Percentiles rank a stretch among this genome's conserved stretches.
Evolutionary conservation across 2,113 vertebrate genomes (phyloP).

Genomic region (Donacobius atricapilla): DNA sequence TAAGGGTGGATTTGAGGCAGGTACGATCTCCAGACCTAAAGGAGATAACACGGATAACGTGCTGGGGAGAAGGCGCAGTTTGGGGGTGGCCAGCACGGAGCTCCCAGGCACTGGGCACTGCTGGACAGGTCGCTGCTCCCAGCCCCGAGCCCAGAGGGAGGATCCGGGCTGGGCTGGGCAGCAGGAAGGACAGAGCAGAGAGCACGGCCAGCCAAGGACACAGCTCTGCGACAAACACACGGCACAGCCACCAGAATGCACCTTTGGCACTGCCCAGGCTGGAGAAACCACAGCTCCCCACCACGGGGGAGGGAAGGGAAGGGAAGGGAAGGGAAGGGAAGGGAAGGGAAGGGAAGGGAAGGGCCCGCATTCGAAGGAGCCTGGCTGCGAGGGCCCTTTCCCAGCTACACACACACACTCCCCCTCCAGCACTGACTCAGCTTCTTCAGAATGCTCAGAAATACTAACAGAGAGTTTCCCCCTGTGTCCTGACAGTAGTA

Average conservation of each 20-base stretch:
- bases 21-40: not conserved
- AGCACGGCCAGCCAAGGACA: not conserved
- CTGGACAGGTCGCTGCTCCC: not conserved
- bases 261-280: not conserved
- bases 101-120: fast-evolving
- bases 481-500: not conserved
- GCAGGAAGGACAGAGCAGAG: not conserved
- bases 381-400: not conserved
- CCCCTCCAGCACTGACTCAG: not conserved
- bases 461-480: not conserved
- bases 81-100: fast-evolving
- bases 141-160: not conserved
- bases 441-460: not conserved
- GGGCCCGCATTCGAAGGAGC: fast-evolving
- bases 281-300: not conserved
- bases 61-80: not conserved
- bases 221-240: not conserved
- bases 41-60: not conserved
- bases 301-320: not conserved
- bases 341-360: not conserved
- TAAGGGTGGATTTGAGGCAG: not conserved
- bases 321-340: not conserved
- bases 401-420: not conserved
- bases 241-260: not conserved
- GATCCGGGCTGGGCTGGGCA: fast-evolving